These are phyloP conservation scores for Orius insidiosus DNA, from an alignment of 1,140 invertebrate genomes.

Conservation along the genomic window DNA sequence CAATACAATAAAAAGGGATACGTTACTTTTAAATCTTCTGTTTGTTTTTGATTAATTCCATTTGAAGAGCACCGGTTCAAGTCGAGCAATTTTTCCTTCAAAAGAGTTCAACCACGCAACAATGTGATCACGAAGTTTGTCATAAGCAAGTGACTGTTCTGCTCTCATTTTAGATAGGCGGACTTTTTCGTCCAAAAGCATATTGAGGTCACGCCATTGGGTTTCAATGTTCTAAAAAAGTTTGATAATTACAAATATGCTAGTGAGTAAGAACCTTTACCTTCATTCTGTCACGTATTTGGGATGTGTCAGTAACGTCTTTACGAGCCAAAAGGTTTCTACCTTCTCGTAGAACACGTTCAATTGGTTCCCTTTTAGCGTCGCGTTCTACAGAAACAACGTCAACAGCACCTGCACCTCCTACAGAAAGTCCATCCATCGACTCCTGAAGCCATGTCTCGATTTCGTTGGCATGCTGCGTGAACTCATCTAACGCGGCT, in stretches of 20 bases:
- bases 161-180: constrained; percentile 62
- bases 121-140: constrained; percentile 54
- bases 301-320: constrained; percentile 71
- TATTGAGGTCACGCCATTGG: constrained; percentile 71
- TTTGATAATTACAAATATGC: neutral
- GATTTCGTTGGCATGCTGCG: constrained; percentile 43
- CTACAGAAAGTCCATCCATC: constrained; percentile 44
- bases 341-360: constrained; percentile 60
- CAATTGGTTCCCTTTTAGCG: constrained; percentile 41
- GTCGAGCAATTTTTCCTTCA: constrained; percentile 48
- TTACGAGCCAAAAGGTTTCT: constrained; percentile 72
- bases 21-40: constrained; percentile 61
- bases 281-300: constrained; percentile 73
- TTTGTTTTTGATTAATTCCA: constrained; percentile 69
- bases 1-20: too few species aligned
- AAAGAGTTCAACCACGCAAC: constrained; percentile 33
- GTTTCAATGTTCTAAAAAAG: constrained; percentile 48
- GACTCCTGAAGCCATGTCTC: constrained; percentile 54
- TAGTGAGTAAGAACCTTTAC: constrained; percentile 22
- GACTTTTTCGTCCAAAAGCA: constrained; percentile 63
- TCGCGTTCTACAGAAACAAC: constrained; percentile 34
- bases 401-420: constrained; percentile 23
- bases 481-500: constrained; percentile 48
- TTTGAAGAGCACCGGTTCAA: constrained; percentile 74
- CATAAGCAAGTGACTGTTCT: constrained; percentile 71